phyloP scores from a whole-genome alignment of 2,113 vertebrate species.

The Brachyistius frenatus region DNA sequence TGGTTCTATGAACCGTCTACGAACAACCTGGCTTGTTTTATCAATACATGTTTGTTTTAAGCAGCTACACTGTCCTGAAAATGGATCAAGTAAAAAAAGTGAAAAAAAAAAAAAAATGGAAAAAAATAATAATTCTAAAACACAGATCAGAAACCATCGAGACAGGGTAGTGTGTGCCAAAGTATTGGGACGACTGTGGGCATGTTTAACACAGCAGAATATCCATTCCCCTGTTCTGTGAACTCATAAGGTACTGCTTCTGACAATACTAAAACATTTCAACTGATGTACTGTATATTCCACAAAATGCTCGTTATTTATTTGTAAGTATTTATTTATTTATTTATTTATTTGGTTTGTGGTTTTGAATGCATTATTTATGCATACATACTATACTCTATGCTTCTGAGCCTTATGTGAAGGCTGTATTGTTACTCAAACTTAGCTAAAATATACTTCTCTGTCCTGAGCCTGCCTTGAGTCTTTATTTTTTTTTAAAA shows the following conservation, averaged over 20 bases:
- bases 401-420: constrained; percentile 80
- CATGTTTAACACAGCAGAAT: constrained; percentile 72
- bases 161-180: constrained; percentile 60
- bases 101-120: background rate
- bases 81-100: constrained; percentile 33
- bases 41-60: constrained; percentile 54
- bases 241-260: constrained; percentile 69
- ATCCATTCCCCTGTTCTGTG: constrained; percentile 63
- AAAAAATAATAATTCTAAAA: background rate
- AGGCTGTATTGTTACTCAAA: constrained; percentile 82
- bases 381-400: constrained; percentile 82
- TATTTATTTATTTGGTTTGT: constrained; percentile 83
- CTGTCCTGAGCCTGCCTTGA: constrained; percentile 73
- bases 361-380: constrained; percentile 82
- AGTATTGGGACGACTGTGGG: constrained; percentile 70
- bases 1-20: constrained; percentile 64
- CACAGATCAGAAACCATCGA: constrained; percentile 36
- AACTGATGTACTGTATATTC: constrained; percentile 82
- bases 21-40: constrained; percentile 50
- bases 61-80: constrained; percentile 61
- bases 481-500: constrained; percentile 14
- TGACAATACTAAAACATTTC: constrained; percentile 73
- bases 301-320: constrained; percentile 83
- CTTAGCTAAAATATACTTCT: constrained; percentile 83
- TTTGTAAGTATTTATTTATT: constrained; percentile 83